Conservation (phyloP, 2,113 vertebrate genomes). For the Parus major region DNA sequence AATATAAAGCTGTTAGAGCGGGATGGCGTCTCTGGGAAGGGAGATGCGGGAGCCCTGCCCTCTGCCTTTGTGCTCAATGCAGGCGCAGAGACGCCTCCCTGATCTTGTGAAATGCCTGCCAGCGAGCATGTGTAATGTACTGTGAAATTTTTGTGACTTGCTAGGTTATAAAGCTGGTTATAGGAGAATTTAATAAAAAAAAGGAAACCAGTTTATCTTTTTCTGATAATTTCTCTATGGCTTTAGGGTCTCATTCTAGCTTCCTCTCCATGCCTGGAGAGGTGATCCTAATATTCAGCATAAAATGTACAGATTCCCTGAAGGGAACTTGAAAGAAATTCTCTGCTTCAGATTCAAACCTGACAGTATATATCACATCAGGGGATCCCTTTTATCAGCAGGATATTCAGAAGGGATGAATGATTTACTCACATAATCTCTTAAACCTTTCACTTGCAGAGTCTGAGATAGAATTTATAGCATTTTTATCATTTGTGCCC, state of each 20-base stretch:
- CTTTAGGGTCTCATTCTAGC: slow-evolving; percentile 44
- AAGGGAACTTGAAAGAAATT: slow-evolving; percentile 54
- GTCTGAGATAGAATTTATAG: slow-evolving; percentile 65
- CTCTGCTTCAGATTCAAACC: slow-evolving; percentile 66
- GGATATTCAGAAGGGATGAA: slow-evolving; percentile 64
- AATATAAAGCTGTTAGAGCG: background rate
- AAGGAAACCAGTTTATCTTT: slow-evolving; percentile 66
- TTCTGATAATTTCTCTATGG: slow-evolving; percentile 56
- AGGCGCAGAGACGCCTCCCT: background rate
- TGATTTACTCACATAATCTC: slow-evolving; percentile 70
- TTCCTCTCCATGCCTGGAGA: slow-evolving; percentile 24
- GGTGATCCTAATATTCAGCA: slow-evolving; percentile 37
- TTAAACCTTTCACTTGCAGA: slow-evolving; percentile 64
- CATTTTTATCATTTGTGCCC: slow-evolving; percentile 49
- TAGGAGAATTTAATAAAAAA: slow-evolving; percentile 65
- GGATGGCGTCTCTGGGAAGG: background rate
- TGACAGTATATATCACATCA: slow-evolving; percentile 57
- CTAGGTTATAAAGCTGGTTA: slow-evolving; percentile 64
- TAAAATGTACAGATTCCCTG: slow-evolving; percentile 54
- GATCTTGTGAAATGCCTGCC: slow-evolving; percentile 24
- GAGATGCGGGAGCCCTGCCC: background rate
- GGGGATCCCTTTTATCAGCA: slow-evolving; percentile 63
- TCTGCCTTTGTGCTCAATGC: slow-evolving; percentile 8
- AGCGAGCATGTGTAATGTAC: background rate
- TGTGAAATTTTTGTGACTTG: slow-evolving; percentile 47